Base-by-base conservation (phyloP, 2,797 vertebrate species). In the Neostethus bicornis region DNA sequence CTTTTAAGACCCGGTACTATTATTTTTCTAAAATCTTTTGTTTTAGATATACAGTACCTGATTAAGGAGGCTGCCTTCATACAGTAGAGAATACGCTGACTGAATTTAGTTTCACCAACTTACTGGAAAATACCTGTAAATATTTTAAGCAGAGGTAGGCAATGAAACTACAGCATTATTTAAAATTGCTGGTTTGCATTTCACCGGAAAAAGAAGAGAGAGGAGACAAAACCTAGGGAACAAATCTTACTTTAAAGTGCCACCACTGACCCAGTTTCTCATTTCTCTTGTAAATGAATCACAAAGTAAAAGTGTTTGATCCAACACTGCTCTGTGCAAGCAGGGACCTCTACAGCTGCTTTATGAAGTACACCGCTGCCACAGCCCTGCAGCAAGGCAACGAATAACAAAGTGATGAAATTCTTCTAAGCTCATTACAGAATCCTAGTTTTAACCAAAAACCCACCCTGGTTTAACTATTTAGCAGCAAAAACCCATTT, bases 261-360 rank as follows among this genome's bases (percentile, higher is more conserved):
- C 68, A 48, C 69, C 77, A 83, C 70, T 89, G 88, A 90, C 86
- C 86, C 66, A 89, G 65, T 87, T 90, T 91, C 70, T 64, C 41
- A 77, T 87, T 90, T 91, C 70, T 64, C 41, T 77, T 78, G 70
- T 67, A 84, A 79, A 80, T 61, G 44, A 83, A 81, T 73, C 84
- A 55, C 69, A 77, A 84, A 87, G 74, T 67, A 66, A 75, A 41
- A 76, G 12, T 61, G 63, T 70, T 63, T 14, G 20, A 66, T 75
- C 25, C 45, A 38, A 44, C 37, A 20, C 28, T 13, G 45, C 12
- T 39, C 58, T 73, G 71, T 70, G 72, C 65, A 79, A 77, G 61
- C 68, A 64, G 70, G 43, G 76, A 75, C 49, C 63, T 25, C 58
- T 62, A 70, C 53, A 63, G 60, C 61, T 79, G 70, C 75, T 72